These are phyloP conservation scores for Cricetomys ansorgei DNA, from an alignment of 2,113 vertebrate species.

Conservation along the genomic window DNA sequence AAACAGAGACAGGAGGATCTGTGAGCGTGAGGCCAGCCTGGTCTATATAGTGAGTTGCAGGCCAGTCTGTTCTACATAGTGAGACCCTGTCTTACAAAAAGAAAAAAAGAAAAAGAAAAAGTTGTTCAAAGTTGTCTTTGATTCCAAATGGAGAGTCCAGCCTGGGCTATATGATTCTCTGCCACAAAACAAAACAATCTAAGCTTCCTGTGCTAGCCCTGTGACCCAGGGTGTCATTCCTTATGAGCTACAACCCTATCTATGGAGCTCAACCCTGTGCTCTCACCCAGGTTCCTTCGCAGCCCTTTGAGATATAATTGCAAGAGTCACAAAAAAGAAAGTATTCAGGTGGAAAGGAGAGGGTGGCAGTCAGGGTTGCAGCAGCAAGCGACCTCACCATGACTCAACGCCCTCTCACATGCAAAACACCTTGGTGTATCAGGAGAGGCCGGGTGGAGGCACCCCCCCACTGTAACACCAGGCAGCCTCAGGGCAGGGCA, in stretches of 20 bases:
- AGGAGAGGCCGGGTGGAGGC: background rate
- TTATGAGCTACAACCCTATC: background rate
- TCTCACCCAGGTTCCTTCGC: background rate
- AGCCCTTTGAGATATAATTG: background rate
- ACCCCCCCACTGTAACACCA: background rate
- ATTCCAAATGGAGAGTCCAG: background rate
- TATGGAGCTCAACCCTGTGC: background rate
- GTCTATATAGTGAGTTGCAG: background rate
- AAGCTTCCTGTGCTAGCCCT: background rate
- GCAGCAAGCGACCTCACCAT: background rate
- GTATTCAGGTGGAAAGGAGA: background rate
- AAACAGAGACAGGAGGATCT: background rate
- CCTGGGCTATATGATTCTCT: too few relatives aligned
- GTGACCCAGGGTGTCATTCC: background rate
- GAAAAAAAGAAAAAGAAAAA: background rate
- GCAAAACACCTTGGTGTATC: background rate
- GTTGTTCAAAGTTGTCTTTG: background rate
- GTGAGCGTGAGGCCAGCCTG: background rate
- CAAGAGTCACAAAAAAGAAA: background rate
- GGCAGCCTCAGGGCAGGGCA: background rate
- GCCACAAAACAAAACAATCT: background rate
- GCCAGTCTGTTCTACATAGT: background rate
- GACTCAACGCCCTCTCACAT: background rate
- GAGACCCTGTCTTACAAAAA: background rate
- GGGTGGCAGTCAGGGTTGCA: background rate